Evolutionary conservation across 2,888 invertebrate species (phyloP), one percentile per base, ranked within the genome.

Genomic region (Ischnura elegans): DNA sequence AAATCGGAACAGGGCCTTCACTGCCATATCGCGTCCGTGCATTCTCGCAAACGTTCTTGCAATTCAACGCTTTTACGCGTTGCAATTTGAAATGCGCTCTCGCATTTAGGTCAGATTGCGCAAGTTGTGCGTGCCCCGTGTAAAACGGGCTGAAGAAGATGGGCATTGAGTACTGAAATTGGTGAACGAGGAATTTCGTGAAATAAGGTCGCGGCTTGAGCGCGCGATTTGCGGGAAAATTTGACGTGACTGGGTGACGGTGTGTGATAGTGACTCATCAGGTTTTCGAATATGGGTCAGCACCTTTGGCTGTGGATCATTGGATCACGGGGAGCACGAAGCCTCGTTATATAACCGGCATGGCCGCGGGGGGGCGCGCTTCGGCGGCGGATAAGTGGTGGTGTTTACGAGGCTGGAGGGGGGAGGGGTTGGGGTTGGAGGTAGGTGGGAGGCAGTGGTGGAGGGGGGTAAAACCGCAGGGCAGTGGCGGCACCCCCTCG

Each of bases 301-400:
- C 90, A 90, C 90, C 90, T 90, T 61, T 90, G 90, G 90, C 90
- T 90, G 90, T 90, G 55, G 90, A 61, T 90, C 90, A 90, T 90
- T 90, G 66, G 90, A 90, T 90, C 61, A 90, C 90, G 61, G 86
- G 42, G 45, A 61, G 90, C 90, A 61, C 90, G 76, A 76, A 76
- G 66, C 76, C 76, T 76, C 76, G 90, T 90, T 90, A 61, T 90
- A 90, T 90, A 90, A 90, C 90, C 90, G 90, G 90, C 25, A 90
- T 90, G 90, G 61, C 90, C 90, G 61, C 90, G 36, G 90, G 61
- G 51, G 55, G 61, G 43, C 66, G 43, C 42, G 25, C 76, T 13
- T 13, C 8, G 51, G 51, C 51, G 8, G 76, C 76, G 90, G 55
- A 90, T 61, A 43, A 90, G 61, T 90, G 61, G 90, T 66, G 90